Conservation (phyloP, 2,888 invertebrate species). For the Amiota minor region DNA sequence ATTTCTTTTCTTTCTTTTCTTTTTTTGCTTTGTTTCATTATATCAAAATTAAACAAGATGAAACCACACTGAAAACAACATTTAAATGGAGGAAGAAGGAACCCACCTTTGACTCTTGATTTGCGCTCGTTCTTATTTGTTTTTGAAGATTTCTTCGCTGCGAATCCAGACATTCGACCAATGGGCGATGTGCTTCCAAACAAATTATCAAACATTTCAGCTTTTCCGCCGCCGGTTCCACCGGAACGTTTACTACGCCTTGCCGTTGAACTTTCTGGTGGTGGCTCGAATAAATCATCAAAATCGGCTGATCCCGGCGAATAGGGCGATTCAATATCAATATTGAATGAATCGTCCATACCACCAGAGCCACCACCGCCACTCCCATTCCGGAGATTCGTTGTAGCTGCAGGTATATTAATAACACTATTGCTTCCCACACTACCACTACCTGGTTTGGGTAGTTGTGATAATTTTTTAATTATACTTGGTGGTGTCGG, state of each 20-base stretch:
- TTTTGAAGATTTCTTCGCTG: conserved; percentile 39
- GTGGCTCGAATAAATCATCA: conserved; percentile 90
- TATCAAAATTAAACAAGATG: no score
- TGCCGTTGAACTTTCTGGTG: conserved; percentile 70
- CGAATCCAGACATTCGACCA: conserved; percentile 50
- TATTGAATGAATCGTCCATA: conserved; percentile 76
- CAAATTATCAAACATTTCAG: conserved; percentile 78
- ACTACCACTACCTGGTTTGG: conserved; percentile 48
- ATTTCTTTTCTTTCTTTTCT: no score
- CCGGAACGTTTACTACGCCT: conserved; percentile 51
- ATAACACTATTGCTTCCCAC: conserved; percentile 61
- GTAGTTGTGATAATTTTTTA: conserved; percentile 53
- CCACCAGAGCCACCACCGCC: conserved; percentile 44
- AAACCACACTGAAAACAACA: no score
- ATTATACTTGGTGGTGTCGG: conserved; percentile 60
- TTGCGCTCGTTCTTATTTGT: conserved; percentile 54
- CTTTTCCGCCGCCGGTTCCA: conserved; percentile 46
- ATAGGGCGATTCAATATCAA: conserved; percentile 88
- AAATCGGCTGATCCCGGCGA: conserved; percentile 92
- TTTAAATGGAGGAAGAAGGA: neutral
- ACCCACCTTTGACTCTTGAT: conserved; percentile 73
- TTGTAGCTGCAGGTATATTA: conserved; percentile 41
- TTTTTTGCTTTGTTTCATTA: neutral
- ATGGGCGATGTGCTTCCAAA: conserved; percentile 77
- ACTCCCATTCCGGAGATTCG: conserved; percentile 49